A percentile compares a stretch with the other conserved stretches of the same genome.
These are phyloP conservation scores for Lacerta agilis DNA, from an alignment of 2,797 vertebrate species.

Conservation along the genomic window DNA sequence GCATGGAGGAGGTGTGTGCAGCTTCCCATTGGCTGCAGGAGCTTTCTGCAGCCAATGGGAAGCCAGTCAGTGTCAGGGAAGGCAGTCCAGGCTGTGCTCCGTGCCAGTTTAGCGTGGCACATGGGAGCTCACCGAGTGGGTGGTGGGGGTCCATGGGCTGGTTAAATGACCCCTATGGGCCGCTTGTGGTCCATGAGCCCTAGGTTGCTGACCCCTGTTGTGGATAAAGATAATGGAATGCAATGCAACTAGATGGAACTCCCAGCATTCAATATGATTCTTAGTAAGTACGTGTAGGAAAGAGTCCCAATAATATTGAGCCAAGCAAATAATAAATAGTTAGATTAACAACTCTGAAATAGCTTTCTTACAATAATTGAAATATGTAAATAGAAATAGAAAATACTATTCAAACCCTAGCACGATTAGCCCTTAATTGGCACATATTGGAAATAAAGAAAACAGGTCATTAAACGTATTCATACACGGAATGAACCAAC, in stretches of 20 bases:
- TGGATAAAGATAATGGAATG: not conserved
- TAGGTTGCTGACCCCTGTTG: no score
- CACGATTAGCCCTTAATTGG: conserved; percentile 63
- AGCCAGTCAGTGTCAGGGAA: accelerated
- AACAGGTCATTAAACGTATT: conserved; percentile 51
- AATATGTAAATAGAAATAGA: conserved; percentile 52
- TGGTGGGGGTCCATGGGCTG: no score
- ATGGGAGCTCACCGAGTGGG: no score
- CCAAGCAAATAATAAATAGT: not conserved
- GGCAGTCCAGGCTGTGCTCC: accelerated
- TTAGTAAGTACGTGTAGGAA: not conserved
- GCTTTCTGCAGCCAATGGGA: no score
- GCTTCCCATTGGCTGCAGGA: no score
- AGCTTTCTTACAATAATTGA: conserved; percentile 33
- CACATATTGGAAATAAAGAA: conserved; percentile 55
- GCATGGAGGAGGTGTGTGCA: no score
- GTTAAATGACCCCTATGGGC: no score
- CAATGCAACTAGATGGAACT: not conserved
- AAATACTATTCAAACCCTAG: conserved; percentile 51
- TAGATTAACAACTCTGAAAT: not conserved
- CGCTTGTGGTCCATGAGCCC: no score
- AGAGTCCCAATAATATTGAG: not conserved
- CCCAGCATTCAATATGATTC: not conserved
- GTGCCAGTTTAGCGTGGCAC: no score
- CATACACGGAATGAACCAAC: conserved; percentile 33